Evolutionary conservation across 2,113 vertebrate genomes (phyloP), one percentile per base, ranked within the genome.

Genomic region (Delphinus delphis): DNA sequence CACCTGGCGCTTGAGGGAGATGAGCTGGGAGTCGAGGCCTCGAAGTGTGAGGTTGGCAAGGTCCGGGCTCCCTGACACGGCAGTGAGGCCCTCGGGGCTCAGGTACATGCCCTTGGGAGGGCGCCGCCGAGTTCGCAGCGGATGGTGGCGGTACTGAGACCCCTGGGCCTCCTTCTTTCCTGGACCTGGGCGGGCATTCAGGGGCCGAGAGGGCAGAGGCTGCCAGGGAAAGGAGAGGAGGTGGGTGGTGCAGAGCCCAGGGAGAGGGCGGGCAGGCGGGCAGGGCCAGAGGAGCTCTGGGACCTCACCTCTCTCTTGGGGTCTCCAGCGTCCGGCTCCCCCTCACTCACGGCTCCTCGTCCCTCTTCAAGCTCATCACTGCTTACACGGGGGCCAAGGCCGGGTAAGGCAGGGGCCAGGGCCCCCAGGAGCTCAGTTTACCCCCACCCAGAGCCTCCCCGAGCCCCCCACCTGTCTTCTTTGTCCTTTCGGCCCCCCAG

Each of bases 41-140:
- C 99, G 98, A 36, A 99, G 96, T 0, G 99, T 98, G 62, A 99
- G 88, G 82, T 98, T 98, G n/a, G 99, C 99, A 1, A 99, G 96
- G 31, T 99, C 99, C 0, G 99, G 98, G 95, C 99, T 99, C 36
- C 99, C 98, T 0, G 99, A 99, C 67, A 99, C 97, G 0, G 98
- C 97, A 0, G 98, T 97, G 95, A 99, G 99, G 97, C 99, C 99
- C 7, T 98, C 98, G 21, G 99, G 99, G 68, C 99, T 99, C 96
- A 99, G 98, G 98, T 99, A 97, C 99, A 99, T 99, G 98, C 99
- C 99, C 95, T 99, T 99, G 15, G 99, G 99, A 0, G 99, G 99
- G 62, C 99, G 98, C 65, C 99, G 99, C 3, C 99, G 99, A 9
- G 99, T 99, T 8, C 99, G 97, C 8, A 99, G 98, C 0, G 99